Evolutionary conservation across 2,797 vertebrate genomes (phyloP), one percentile per base, ranked within the genome.

Genomic region (Naso thynnoides): DNA sequence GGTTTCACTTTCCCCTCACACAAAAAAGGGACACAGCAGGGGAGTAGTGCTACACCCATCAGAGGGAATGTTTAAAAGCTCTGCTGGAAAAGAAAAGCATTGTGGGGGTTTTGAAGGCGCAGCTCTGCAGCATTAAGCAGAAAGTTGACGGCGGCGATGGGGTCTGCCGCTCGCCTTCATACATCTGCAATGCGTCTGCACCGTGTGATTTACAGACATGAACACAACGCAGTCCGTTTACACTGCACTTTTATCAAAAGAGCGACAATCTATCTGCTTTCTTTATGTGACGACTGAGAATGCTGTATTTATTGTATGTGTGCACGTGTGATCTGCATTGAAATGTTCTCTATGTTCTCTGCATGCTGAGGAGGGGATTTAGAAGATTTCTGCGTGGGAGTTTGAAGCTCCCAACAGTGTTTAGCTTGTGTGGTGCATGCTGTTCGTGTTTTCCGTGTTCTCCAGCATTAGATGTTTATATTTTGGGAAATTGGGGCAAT

Each of bases 401-500:
- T 59, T 10, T 63, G 44, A 58, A 65, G 72, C 63, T 80, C 56
- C 48, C 65, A 6, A 6, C 26, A 6, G 80, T 59, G 63, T 76
- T 76, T 69, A 49, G 19, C 57, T 33, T 73, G 59, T 36, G 53
- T 60, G 8, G 57, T 2, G 36, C 44, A 5, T 29, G 48, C 27
- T n/a, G 41, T 53, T 67, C 55, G 31, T 33, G 54, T 71, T 60
- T 76, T 49, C 44, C 18, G 53, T 44, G 73, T 57, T 73, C 10
- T 44, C 44, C 2, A 0, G 44, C 57, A 54, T 56, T 54, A 24
- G 5, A 76, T 53, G 26, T 16, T 55, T 31, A 66, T 74, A 65
- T 62, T 82, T 75, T 79, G 27, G 41, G 63, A 81, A 90, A 81
- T 5, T 81, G 63, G 81, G 75, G 31, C 69, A 72, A 66, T 53